Base-by-base conservation (phyloP, 2,888 invertebrate genomes). In the Rotaria macrura region DNA sequence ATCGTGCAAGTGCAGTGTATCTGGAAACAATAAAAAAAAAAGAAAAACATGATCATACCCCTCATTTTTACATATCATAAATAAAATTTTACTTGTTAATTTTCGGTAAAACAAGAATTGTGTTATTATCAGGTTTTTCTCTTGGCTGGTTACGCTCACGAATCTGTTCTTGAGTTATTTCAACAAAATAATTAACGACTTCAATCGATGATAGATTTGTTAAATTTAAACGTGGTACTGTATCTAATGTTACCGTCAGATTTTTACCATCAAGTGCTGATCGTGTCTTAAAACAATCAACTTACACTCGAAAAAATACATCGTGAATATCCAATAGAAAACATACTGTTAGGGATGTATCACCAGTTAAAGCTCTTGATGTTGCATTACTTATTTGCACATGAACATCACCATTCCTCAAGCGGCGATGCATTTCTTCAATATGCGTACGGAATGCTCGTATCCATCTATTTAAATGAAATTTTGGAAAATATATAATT, bases 61-160 rank as follows among this genome's bases (percentile, higher is more conserved):
- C 2, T 7, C 29, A 29, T 57, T 9, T 2, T 4, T 29, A n/a
- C 12, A 29, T 7, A 10, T 57, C 2, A 57, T 6, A 34, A 34
- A 34, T 6, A 2, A 2, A 65, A 23, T 2, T n/a, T 79, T 79
- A 79, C 79, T 79, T 79, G 43, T 43, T 79, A 40, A 79, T n/a
- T 79, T 43, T 79, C 34, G 79, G 79, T 79, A 79, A n/a, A 43
- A 79, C 79, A 43, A 79, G n/a, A 43, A 79, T 43, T 79, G 79
- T 79, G 14, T 79, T 79, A 43, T 34, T 79, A 79, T 79, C 79
- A 25, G 34, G 40, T n/a, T 43, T 25, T 43, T 79, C 43, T 79
- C 38, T 17, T 43, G 40, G 38, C 43, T 79, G 43, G n/a, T 40
- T 79, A 3, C 43, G 40, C 6, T 79, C 79, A 43, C 25, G 25